Evolutionary conservation across 2,113 vertebrate species (phyloP).

Genomic region (Trichomycterus rosablanca): DNA sequence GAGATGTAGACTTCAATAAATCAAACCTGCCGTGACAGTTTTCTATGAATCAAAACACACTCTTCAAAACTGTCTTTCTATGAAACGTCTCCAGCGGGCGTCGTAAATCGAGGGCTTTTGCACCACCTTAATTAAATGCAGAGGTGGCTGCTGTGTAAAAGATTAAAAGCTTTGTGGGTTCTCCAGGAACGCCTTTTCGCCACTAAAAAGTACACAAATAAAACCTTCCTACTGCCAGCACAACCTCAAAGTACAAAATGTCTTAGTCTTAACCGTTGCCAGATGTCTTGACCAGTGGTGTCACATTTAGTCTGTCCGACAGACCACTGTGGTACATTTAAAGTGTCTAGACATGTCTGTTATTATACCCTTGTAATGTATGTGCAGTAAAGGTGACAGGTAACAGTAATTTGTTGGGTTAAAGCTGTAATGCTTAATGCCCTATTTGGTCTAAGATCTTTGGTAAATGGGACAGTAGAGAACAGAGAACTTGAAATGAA

Average conservation of each 20-base stretch:
- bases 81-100: background rate
- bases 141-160: background rate
- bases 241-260: background rate
- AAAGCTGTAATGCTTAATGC: too few species aligned
- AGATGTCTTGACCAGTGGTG: background rate
- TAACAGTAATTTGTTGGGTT: too few species aligned
- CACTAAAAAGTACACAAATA: slow-evolving; percentile 3
- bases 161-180: background rate
- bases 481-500: too few species aligned
- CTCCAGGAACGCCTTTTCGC: background rate
- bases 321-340: too few species aligned
- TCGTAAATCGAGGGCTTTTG: background rate
- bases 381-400: background rate
- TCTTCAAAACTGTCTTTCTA: too few species aligned
- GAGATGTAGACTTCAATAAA: too few species aligned
- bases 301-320: background rate
- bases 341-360: background rate
- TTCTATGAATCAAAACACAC: too few species aligned
- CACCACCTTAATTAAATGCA: background rate
- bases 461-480: too few species aligned
- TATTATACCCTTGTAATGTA: background rate
- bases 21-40: too few species aligned
- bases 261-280: background rate
- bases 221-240: background rate
- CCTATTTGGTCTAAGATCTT: too few species aligned